These are phyloP conservation scores for Oxystoma pomonae DNA, from an alignment of 2,888 invertebrate species.

Conservation along the genomic window DNA sequence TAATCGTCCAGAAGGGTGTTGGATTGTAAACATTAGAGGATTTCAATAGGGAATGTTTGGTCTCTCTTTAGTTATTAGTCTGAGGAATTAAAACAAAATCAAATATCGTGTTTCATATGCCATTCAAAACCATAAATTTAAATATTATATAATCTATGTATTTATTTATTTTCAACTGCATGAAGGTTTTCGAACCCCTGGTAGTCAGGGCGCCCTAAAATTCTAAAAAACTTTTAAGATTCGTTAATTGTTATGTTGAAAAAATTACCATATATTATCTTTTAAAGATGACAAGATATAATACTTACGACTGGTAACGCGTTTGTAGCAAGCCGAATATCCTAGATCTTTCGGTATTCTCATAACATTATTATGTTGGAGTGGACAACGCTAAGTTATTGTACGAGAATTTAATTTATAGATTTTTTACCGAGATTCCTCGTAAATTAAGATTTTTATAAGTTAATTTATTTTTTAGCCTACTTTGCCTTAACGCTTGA, in stretches of 20 bases:
- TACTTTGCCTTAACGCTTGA: neutral
- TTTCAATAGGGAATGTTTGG: no score
- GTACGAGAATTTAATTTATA: neutral
- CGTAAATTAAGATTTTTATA: neutral
- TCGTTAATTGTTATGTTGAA: constrained; percentile 22
- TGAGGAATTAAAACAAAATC: no score
- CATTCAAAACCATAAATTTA: no score
- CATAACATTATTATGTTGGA: neutral
- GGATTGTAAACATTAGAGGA: no score
- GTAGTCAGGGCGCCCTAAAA: neutral
- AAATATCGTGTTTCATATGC: no score
- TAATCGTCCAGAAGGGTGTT: no score
- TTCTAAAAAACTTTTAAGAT: neutral
- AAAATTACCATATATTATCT: constrained; percentile 16
- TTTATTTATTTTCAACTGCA: no score
- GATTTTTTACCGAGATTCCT: neutral
- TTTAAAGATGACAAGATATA: constrained; percentile 25
- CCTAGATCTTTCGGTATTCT: neutral
- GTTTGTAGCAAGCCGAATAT: neutral
- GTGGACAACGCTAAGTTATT: neutral
- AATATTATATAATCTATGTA: no score
- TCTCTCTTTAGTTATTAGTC: no score
- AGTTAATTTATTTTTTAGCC: neutral
- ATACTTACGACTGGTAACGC: constrained; percentile 8
- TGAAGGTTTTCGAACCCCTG: neutral